A percentile compares a stretch with the other conserved stretches of the same genome.
phyloP scores from a whole-genome alignment of 2,888 invertebrate species.

The Diarsia rubi region DNA sequence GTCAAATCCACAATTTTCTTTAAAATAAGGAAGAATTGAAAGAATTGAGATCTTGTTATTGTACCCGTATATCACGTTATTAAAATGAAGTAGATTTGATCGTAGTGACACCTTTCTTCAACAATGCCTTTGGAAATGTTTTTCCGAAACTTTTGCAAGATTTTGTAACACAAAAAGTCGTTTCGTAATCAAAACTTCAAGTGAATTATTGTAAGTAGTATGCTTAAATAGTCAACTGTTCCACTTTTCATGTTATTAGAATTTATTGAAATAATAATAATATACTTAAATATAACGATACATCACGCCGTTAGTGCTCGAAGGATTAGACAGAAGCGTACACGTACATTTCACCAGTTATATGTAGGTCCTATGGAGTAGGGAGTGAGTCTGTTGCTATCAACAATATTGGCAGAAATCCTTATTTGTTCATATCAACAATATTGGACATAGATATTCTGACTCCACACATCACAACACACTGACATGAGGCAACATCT shows the following conservation, averaged over 20 bases:
- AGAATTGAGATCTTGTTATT: conserved; percentile 52
- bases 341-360: not conserved
- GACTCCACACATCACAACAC: not conserved
- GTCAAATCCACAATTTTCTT: conserved; percentile 41
- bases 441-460: not conserved
- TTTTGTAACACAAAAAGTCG: not conserved
- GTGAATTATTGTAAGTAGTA: conserved; percentile 3
- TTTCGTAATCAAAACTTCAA: not conserved
- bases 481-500: not conserved
- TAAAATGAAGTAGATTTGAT: conserved; percentile 57
- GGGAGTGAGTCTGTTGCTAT: not conserved
- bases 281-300: not conserved
- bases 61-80: conserved; percentile 49
- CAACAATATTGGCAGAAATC: not conserved
- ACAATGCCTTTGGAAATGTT: conserved; percentile 41
- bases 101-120: conserved; percentile 44
- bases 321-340: not conserved
- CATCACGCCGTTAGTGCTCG: not conserved
- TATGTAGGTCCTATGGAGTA: not conserved
- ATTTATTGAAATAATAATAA: too few relatives aligned
- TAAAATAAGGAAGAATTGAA: conserved; percentile 25
- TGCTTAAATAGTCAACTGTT: not conserved
- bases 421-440: not conserved
- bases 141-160: conserved; percentile 26
- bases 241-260: not conserved